Evolutionary conservation across 2,797 vertebrate species (phyloP), one percentile per base, ranked within the genome.

Genomic region (Cirrhinus molitorella): DNA sequence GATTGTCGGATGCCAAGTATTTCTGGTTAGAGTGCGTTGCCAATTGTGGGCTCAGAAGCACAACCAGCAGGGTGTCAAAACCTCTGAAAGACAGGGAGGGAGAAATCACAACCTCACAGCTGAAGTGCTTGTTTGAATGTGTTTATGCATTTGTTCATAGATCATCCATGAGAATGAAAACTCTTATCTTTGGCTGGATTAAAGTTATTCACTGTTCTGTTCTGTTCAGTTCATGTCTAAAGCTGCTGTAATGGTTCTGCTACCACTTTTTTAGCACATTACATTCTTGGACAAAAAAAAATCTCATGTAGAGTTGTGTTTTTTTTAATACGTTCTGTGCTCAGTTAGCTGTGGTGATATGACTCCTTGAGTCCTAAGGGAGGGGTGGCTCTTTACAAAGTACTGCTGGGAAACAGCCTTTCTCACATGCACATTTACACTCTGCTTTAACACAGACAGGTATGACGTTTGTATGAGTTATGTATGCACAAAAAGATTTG

Each of bases 1-100:
- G 91, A 91, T 86, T 89, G 89, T 91, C n/a, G 25, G 55, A 59
- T 88, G 93, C 92, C 91, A 92, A 93, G 90, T 91, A 93, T 93
- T 94, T 89, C 55, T 94, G 93, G 92, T 92, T 89, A 83, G 53
- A 80, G 80, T 85, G 77, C 83, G 84, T 86, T 90, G 87, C 70
- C 87, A 86, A 86, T 87, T 85, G 87, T 87, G 78, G 79, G 51
- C 85, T 88, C 88, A 92, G 86, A 92, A 90, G 90, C 88, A 85
- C 87, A 88, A 85, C 88, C 90, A 89, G 55, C 51, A 45, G 74
- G 70, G 81, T 83, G 80, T 85, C 65, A 78, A 86, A 81, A 57
- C 43, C 68, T 51, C 23, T 72, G 25, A 85, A 70, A 90, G 89
- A 89, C 88, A 89, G 88, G 85, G 88, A 83, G 80, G 57, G 80